Conservation (phyloP, 2,113 vertebrate species). For the Myotis davidii region DNA sequence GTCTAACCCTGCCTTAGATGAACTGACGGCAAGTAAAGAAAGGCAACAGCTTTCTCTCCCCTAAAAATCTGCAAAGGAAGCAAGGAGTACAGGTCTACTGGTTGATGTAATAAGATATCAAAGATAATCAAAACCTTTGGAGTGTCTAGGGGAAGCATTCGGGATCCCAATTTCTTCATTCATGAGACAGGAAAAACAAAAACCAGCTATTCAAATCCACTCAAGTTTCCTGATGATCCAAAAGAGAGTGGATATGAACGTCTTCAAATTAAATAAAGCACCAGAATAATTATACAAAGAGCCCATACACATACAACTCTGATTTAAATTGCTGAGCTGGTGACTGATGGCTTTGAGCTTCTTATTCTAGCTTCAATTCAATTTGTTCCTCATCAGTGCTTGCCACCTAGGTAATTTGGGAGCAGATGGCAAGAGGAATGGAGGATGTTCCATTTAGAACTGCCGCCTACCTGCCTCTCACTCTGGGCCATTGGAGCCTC, state of each 20-base stretch:
- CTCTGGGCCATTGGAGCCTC: conserved; percentile 45
- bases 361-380: conserved; percentile 55
- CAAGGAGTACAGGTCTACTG: neutral
- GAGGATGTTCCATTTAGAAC: conserved; percentile 18
- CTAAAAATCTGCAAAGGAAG: neutral
- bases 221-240: neutral
- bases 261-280: neutral
- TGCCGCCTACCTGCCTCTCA: conserved; percentile 27
- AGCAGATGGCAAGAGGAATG: conserved; percentile 61
- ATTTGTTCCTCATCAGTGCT: conserved; percentile 70
- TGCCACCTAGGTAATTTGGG: conserved; percentile 53
- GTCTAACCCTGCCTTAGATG: neutral
- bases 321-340: conserved; percentile 3
- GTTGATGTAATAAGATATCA: neutral
- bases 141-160: neutral
- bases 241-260: neutral
- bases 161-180: neutral
- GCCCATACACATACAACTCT: neutral
- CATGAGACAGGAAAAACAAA: neutral
- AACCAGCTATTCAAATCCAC: neutral
- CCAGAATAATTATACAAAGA: conserved; percentile 13
- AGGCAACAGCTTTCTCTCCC: neutral
- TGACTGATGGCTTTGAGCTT: conserved; percentile 17
- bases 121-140: neutral
- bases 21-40: neutral